Evolutionary conservation across 2,797 vertebrate species (phyloP).

Genomic region (Chiloscyllium punctatum): DNA sequence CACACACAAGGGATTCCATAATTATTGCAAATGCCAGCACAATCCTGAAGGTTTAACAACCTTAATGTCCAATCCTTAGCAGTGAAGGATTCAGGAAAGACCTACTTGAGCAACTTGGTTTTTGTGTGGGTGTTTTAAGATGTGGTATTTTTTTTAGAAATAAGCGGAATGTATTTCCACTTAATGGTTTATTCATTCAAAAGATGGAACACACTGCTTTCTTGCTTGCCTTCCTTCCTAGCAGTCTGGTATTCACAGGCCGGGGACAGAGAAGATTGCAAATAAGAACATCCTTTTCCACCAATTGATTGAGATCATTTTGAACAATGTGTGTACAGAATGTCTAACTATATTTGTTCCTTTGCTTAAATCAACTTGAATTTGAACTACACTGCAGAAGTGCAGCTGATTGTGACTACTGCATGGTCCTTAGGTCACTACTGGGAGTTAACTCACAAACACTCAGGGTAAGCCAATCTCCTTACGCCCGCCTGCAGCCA

Average conservation of each 20-base stretch:
- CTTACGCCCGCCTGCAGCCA: not conserved
- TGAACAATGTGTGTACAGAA: conserved; percentile 62
- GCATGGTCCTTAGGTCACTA: conserved; percentile 51
- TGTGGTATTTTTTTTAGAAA: not conserved
- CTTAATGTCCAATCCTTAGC: not conserved
- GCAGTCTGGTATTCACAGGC: not conserved
- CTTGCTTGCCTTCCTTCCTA: not conserved
- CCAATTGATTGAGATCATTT: conserved; percentile 65
- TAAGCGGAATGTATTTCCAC: not conserved
- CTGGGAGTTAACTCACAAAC: conserved; percentile 49
- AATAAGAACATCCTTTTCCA: conserved; percentile 42
- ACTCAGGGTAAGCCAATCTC: not conserved
- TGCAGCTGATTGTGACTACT: conserved; percentile 60
- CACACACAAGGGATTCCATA: too few relatives aligned
- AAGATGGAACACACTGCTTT: not conserved
- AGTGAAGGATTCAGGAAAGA: not conserved
- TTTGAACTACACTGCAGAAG: conserved; percentile 61
- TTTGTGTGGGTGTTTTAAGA: not conserved
- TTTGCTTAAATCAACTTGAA: conserved; percentile 70
- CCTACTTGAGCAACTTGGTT: not conserved
- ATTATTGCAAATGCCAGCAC: not conserved
- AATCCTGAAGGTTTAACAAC: not conserved
- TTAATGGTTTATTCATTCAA: not conserved
- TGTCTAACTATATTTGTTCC: conserved; percentile 70
- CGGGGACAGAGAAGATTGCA: conserved; percentile 19